A percentile compares a stretch with the other conserved stretches of the same genome.
Conservation (phyloP, 2,888 invertebrate genomes). For the Nephrotoma guestfalica region DNA sequence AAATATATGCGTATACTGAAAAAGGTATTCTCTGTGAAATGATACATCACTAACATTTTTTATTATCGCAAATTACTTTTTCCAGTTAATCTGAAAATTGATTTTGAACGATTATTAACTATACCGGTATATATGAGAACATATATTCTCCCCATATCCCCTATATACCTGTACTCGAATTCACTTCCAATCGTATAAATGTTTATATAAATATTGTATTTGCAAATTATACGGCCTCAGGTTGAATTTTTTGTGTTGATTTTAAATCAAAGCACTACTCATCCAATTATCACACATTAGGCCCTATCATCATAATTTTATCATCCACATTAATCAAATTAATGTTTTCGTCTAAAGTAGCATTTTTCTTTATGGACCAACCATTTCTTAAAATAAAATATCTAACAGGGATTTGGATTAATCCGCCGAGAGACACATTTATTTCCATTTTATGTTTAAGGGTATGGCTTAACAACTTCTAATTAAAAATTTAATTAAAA, state of each 20-base stretch:
- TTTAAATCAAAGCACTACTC: neutral
- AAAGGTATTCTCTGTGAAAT: neutral
- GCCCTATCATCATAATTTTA: neutral
- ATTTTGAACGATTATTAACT: neutral
- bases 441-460: neutral
- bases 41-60: neutral
- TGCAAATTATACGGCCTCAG: no score
- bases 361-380: neutral
- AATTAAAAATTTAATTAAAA: neutral
- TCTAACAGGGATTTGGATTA: neutral
- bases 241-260: neutral
- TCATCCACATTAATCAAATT: neutral
- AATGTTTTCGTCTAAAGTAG: no score
- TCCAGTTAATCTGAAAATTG: neutral
- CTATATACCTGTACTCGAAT: neutral
- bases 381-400: neutral
- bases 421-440: neutral
- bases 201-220: no score
- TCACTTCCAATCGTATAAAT: no score
- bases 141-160: neutral
- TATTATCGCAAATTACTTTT: neutral
- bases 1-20: neutral
- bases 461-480: neutral
- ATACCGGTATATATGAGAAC: neutral
- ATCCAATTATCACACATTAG: neutral